Percentiles rank a stretch among this genome's conserved stretches.
phyloP scores from a whole-genome alignment of 2,888 invertebrate species.

The Oscheius sp. region DNA sequence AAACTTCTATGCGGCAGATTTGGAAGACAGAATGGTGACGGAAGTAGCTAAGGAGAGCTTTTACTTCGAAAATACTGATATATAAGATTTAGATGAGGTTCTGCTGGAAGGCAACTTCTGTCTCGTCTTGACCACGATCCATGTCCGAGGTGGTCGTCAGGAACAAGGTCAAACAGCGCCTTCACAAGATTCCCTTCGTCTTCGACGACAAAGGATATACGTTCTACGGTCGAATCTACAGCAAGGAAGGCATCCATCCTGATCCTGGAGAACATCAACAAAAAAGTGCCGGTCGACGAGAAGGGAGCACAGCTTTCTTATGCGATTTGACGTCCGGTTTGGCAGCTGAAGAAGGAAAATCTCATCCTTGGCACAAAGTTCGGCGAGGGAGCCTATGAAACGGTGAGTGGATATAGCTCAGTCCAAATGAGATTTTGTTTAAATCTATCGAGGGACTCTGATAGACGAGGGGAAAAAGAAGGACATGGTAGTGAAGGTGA shows the following conservation, averaged over 20 bases:
- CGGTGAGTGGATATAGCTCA: not conserved
- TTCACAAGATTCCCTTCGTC: not conserved
- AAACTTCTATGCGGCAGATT: too few species aligned
- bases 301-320: not conserved
- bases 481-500: slow-evolving; percentile 1
- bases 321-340: not conserved
- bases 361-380: not conserved
- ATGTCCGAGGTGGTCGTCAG: not conserved
- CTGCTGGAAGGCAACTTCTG: slow-evolving; percentile 1
- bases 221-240: not conserved
- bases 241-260: not conserved
- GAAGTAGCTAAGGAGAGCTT: slow-evolving; percentile 2
- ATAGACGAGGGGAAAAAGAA: not conserved
- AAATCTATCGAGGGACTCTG: not conserved
- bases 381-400: slow-evolving; percentile 1
- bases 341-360: slow-evolving; percentile 11
- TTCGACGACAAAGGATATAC: not conserved
- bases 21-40: too few species aligned
- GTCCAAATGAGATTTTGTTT: too few species aligned
- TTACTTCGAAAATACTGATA: not conserved
- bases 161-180: not conserved
- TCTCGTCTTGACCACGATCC: not conserved
- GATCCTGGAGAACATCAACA: not conserved
- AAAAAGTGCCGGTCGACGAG: not conserved
- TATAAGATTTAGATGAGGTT: slow-evolving; percentile 7